Evolutionary conservation across 2,888 invertebrate genomes (phyloP).

Genomic region (Lapara coniferarum): DNA sequence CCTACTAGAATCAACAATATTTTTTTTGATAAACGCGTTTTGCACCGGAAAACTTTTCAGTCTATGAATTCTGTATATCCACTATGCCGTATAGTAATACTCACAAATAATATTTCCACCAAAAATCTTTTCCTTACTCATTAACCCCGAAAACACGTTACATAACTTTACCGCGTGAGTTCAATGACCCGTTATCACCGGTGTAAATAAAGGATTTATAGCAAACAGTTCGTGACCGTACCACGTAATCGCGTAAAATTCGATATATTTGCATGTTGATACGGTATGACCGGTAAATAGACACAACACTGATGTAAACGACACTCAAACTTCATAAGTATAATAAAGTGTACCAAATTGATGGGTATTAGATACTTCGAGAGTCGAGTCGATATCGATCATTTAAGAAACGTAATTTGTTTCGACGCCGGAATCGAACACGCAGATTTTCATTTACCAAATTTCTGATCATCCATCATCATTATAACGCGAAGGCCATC

Average conservation of each 20-base stretch:
- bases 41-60: too few relatives aligned
- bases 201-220: slow-evolving; percentile 19
- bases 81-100: too few relatives aligned
- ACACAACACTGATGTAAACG: neutral
- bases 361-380: neutral
- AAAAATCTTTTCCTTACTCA: neutral
- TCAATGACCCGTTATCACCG: slow-evolving; percentile 29
- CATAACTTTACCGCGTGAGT: neutral
- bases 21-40: too few relatives aligned
- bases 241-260: neutral
- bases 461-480: too few relatives aligned
- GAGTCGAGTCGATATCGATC: too few relatives aligned
- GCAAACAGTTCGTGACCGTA: slow-evolving; percentile 23
- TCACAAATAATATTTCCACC: too few relatives aligned
- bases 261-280: neutral
- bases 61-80: too few relatives aligned
- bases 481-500: too few relatives aligned
- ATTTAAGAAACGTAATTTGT: neutral
- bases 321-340: neutral
- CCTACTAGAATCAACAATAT: too few relatives aligned
- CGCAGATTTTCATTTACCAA: too few relatives aligned
- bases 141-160: neutral
- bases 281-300: neutral
- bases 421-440: too few relatives aligned
- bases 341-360: neutral